Conservation (phyloP, 2,888 invertebrate species). For the Hemaris fuciformis region DNA sequence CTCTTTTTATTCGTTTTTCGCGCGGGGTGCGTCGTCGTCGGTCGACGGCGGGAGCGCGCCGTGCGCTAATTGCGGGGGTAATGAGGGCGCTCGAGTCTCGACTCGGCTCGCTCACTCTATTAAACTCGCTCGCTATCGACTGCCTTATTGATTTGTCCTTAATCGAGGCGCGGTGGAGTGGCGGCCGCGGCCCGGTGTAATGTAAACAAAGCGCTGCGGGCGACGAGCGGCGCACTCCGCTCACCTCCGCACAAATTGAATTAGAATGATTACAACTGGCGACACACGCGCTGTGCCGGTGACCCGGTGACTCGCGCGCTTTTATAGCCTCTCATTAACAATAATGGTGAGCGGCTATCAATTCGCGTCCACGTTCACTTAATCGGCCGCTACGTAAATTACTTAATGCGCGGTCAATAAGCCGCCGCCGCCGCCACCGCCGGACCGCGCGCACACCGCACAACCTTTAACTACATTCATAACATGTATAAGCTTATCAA, state of each 20-base stretch:
- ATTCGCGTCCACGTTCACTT: conserved; percentile 10
- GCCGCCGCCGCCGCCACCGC: background rate
- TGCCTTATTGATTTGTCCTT: conserved; percentile 80
- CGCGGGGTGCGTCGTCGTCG: conserved; percentile 79
- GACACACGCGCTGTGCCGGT: conserved; percentile 31
- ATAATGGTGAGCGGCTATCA: conserved; percentile 11
- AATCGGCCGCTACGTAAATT: conserved; percentile 14
- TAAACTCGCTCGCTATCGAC: conserved; percentile 78
- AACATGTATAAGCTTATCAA: background rate
- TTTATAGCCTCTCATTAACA: conserved; percentile 15
- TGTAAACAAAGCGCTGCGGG: conserved; percentile 66
- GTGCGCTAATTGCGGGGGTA: conserved; percentile 82
- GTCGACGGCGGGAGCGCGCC: conserved; percentile 73
- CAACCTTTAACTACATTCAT: background rate
- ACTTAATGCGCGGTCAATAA: conserved; percentile 12
- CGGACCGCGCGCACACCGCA: background rate
- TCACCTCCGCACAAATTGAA: conserved; percentile 63
- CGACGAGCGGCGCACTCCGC: conserved; percentile 24
- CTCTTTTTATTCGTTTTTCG: conserved; percentile 84
- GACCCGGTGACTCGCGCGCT: conserved; percentile 15
- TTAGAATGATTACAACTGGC: conserved; percentile 64
- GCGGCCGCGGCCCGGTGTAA: conserved; percentile 42
- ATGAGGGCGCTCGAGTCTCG: conserved; percentile 80
- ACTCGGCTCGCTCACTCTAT: conserved; percentile 79
- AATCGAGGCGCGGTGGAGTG: conserved; percentile 68